Evolutionary conservation across 64 coral and sea anemone species (phyloP), one percentile per base, ranked within the genome.

Genomic region (Platygyra sinensis): DNA sequence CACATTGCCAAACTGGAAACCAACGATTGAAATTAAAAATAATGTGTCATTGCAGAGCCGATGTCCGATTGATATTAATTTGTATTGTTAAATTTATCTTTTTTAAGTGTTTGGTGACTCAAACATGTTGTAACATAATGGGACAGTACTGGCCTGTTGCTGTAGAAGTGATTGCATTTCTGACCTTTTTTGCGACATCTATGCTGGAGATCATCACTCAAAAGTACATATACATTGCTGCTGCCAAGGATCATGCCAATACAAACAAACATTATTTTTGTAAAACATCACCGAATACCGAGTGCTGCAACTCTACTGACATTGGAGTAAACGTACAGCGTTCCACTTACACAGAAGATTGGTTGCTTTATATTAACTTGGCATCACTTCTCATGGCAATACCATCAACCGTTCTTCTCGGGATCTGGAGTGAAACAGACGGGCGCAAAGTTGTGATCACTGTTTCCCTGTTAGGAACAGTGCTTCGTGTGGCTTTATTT

Each of bases 391-490:
- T 88, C 16, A 9, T 76, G 19, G 52, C 73, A 42, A 77, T 88
- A 16, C 61, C 75, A 14, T 46, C 86, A 76, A 73, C 86, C 27
- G 24, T 88, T 60, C 19, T 88, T 73, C 17, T 88, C 15, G 86
- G 86, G 22, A 64, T 62, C 59, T 88, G 72, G 86, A 88, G 86
- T 88, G 86, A 88, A 39, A 76, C 73, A 33, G 60, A 32, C 2
- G 86, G 86, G 5, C 73, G 86, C 30, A 88, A 62, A 62, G 31
- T 42, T 63, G 72, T 76, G 27, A 29, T 88, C 15, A 12, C 76
- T 62, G 19, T 42, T 20, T 33, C 86, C 10, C 5, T 62, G 60
- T 63, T 74, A 39, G 86, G 86, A 30, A 76, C 31, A 39, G 29
- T 55, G 19, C 57, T 88, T 25, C 86, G 75, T n/a, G 72, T 62